Evolutionary conservation across 2,888 invertebrate genomes (phyloP).

Genomic region (Ganaspis brasiliensis): DNA sequence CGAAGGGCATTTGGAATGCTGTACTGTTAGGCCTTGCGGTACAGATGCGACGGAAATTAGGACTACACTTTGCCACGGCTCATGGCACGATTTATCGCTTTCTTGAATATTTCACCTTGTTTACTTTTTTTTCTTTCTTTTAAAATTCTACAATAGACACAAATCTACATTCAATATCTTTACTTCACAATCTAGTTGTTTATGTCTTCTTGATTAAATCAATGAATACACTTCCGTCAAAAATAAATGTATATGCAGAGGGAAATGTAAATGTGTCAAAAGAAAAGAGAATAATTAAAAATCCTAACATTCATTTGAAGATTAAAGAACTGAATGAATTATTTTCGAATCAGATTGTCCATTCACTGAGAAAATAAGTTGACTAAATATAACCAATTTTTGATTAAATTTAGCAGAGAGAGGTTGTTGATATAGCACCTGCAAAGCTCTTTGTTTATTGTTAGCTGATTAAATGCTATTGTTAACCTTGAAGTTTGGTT

Average conservation of each 20-base stretch:
- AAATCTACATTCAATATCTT: slow-evolving; percentile 27
- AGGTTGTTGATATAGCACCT: too few relatives aligned
- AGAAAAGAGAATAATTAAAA: not conserved
- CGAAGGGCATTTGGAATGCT: slow-evolving; percentile 78
- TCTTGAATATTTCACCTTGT: slow-evolving; percentile 59
- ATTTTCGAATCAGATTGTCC: too few relatives aligned
- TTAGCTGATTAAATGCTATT: too few relatives aligned
- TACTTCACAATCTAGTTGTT: slow-evolving; percentile 26
- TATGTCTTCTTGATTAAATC: slow-evolving; percentile 30
- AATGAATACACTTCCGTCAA: not conserved
- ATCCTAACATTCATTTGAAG: not conserved
- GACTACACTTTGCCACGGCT: slow-evolving; percentile 73
- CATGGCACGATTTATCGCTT: slow-evolving; percentile 69
- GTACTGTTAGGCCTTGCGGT: slow-evolving; percentile 80
- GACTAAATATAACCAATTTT: too few relatives aligned
- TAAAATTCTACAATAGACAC: slow-evolving; percentile 12
- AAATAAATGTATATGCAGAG: not conserved
- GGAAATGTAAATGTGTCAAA: not conserved
- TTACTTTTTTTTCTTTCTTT: slow-evolving; percentile 48
- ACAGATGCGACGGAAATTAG: slow-evolving; percentile 79
- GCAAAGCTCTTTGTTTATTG: too few relatives aligned
- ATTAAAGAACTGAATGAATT: too few relatives aligned
- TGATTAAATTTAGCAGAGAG: too few relatives aligned
- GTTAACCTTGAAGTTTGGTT: too few relatives aligned
- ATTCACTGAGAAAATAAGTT: too few relatives aligned